Base-by-base conservation (phyloP, 2,797 vertebrate species). In the Hypotaenidia philippensis region DNA sequence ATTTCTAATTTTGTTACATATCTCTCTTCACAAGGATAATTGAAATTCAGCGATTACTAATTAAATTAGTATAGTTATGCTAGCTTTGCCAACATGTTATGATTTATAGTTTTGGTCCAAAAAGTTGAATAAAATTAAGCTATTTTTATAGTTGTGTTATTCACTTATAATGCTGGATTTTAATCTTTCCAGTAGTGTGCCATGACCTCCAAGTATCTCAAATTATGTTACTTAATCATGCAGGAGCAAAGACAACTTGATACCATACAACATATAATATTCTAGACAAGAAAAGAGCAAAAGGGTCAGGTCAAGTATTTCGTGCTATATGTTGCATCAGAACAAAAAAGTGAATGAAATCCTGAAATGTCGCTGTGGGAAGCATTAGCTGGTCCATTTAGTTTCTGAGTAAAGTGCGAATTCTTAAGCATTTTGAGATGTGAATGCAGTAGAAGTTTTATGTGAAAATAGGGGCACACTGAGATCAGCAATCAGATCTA, bases 21-120 rank as follows among this genome's bases (percentile, higher is more conserved):
- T 63, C 65, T 83, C 47, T 85, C 65, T 80, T 91, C 65, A 69
- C 47, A 87, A 83, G 63, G 47, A 64, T 91, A 94, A 94, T 21
- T 88, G 69, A 94, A 95, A 88, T 59, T 82, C 11, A 86, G 36
- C 0, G 6, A 59, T 87, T 79, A 23, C 11, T 79, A 94, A 96
- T 95, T 92, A 88, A 93, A 86, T 93, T 88, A 86, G 6, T 79
- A 68, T 18, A 91, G 66, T 44, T 86, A 75, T n/a, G 16, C 31
- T 83, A 76, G 80, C 22, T 81, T 72, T 94, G 55, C 31, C 61
- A 93, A 80, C 92, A 89, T 56, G 4, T 27, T 78, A 72, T 59
- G 72, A 83, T 92, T 91, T 86, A 83, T n/a, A 76, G 13, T 93
- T 91, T 65, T 72, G 50, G 53, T 78, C 26, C 8, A 75, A 83